These are phyloP conservation scores for Rapana venosa DNA, from an alignment of 2,888 invertebrate species.

Conservation along the genomic window DNA sequence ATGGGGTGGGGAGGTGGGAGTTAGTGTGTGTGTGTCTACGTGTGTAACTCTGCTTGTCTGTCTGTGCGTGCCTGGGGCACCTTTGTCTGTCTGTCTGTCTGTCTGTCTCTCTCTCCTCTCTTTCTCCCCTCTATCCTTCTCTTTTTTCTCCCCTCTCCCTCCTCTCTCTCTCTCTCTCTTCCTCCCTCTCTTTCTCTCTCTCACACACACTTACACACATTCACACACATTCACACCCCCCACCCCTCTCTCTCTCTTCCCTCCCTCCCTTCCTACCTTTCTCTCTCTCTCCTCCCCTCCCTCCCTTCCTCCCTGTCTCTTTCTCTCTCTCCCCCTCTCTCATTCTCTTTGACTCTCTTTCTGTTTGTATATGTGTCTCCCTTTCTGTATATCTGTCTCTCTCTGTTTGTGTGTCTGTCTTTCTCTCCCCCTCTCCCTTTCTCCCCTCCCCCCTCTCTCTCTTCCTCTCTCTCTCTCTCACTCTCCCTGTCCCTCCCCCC, in stretches of 20 bases:
- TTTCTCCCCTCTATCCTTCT: not conserved
- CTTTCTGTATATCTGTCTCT: too few species aligned
- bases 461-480: not conserved
- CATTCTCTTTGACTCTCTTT: too few species aligned
- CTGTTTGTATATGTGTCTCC: not conserved
- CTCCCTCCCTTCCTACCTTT: not conserved
- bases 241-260: not conserved
- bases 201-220: too few species aligned
- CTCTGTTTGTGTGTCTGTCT: not conserved
- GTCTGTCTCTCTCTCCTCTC: not conserved
- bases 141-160: not conserved
- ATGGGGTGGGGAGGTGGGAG: too few species aligned
- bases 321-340: not conserved
- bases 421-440: not conserved
- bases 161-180: too few species aligned
- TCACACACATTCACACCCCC: not conserved
- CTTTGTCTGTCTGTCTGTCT: not conserved
- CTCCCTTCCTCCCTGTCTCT: not conserved
- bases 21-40: not conserved
- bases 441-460: not conserved
- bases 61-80: not conserved
- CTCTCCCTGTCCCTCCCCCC: not conserved
- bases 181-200: too few species aligned
- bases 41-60: not conserved
- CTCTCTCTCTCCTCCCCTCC: not conserved